Evolutionary conservation across 1,140 invertebrate species (phyloP).

Genomic region (Dendroctonus ponderosae): DNA sequence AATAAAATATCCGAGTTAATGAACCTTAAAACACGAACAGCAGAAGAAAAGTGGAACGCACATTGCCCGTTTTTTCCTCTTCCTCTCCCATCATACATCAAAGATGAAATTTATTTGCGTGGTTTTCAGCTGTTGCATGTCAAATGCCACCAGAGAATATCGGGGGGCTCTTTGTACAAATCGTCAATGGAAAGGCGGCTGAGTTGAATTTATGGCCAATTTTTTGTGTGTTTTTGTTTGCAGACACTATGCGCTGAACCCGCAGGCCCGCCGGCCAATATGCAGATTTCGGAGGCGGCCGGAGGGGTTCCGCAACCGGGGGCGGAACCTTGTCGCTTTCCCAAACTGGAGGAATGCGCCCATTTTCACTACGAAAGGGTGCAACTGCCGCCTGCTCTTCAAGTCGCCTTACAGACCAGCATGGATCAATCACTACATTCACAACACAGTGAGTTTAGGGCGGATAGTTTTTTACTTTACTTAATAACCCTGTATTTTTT

Average conservation of each 20-base stretch:
- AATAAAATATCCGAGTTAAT: constrained; percentile 9
- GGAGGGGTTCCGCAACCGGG: constrained; percentile 42
- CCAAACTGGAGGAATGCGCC: constrained; percentile 95
- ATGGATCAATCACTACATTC: constrained; percentile 50
- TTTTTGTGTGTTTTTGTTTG: constrained; percentile 16
- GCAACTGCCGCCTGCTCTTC: constrained; percentile 71
- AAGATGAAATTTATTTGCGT: constrained; percentile 9
- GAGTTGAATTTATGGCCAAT: too few species aligned
- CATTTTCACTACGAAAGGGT: constrained; percentile 97
- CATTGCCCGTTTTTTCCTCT: constrained; percentile 10
- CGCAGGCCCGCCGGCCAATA: constrained; percentile 32
- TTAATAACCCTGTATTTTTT: too few species aligned
- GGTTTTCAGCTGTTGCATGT: neutral
- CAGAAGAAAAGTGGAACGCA: constrained; percentile 14
- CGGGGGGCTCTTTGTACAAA: too few species aligned
- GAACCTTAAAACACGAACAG: constrained; percentile 17
- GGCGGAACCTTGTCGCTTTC: constrained; percentile 65
- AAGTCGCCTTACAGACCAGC: constrained; percentile 56
- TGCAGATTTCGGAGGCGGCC: constrained; percentile 48
- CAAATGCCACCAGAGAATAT: too few species aligned
- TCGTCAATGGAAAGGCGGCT: too few species aligned
- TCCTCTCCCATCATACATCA: neutral
- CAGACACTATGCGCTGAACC: constrained; percentile 49
- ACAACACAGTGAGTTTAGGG: constrained; percentile 46
- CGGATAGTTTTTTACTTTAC: too few species aligned